A percentile compares a stretch with the other conserved stretches of the same genome.
These are phyloP conservation scores for Cremastinae sp. DNA, from an alignment of 2,888 invertebrate genomes.

Conservation along the genomic window DNA sequence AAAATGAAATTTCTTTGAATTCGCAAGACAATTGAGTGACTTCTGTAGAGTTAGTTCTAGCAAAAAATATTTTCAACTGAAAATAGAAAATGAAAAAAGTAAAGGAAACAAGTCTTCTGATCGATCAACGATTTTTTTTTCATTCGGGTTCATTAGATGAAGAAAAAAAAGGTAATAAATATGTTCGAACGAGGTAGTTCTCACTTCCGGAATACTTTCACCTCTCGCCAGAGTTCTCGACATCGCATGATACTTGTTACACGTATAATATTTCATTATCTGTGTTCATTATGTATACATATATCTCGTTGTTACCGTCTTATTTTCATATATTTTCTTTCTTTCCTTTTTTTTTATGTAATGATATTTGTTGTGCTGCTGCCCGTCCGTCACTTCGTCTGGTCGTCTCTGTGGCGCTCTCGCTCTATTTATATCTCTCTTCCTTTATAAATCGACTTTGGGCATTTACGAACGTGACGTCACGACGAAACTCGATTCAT, in stretches of 20 bases:
- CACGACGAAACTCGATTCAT: slow-evolving; percentile 35
- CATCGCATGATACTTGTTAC: slow-evolving; percentile 42
- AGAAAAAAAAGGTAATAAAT: neutral
- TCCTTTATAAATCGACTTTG: slow-evolving; percentile 15
- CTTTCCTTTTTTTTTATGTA: slow-evolving; percentile 64
- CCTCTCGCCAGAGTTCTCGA: slow-evolving; percentile 28
- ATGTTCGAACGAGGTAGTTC: neutral
- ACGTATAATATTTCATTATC: slow-evolving; percentile 5
- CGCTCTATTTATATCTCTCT: slow-evolving; percentile 31
- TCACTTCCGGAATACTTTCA: slow-evolving; percentile 4
- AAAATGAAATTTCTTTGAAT: no score
- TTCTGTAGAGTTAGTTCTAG: no score
- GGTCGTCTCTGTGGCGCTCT: slow-evolving; percentile 48
- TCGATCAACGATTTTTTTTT: neutral
- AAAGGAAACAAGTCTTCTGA: neutral
- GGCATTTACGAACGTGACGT: slow-evolving; percentile 15
- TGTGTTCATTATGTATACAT: slow-evolving; percentile 62
- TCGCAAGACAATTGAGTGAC: no score
- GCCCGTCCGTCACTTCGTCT: slow-evolving; percentile 51
- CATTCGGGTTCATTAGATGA: neutral
- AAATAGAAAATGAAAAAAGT: neutral
- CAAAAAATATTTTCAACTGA: no score
- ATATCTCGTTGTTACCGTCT: neutral
- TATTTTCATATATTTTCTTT: slow-evolving; percentile 22
- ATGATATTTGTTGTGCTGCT: slow-evolving; percentile 65